Base-by-base conservation (phyloP, 2,888 invertebrate genomes). In the Macaria notata region DNA sequence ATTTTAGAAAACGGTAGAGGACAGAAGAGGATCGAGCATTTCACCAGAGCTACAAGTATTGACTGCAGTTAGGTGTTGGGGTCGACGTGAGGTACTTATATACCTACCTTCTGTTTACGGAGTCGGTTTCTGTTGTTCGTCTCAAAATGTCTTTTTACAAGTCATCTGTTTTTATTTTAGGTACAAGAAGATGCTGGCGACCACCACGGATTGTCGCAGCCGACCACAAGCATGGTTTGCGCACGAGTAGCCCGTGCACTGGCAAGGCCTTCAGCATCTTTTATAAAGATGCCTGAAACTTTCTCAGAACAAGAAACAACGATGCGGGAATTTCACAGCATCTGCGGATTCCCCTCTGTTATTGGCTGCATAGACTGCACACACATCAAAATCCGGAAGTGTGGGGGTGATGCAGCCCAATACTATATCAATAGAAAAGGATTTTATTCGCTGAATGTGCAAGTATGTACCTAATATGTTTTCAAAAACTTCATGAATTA, bases 341-440 rank as follows among this genome's bases (percentile, higher is more conserved):
- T 36, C 36, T 7, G 36, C 36, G 36, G 36, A 36, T 36, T 38
- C 3, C 29, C 47, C 5, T 38, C 47, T 38, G 33, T 45, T 45
- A 29, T 30, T 30, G 30, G 44, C 44, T 45, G 47, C 30, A 49
- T 49, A 9, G 49, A 49, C 49, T 49, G 49, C 19, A 49, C 49
- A 30, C 49, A 49, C 30, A 41, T 49, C 3, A 29, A 33, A 49
- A 49, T 49, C 6, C 39, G 9, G 30, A 49, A 49, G 9, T 39
- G 30, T 39, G 41, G 49, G n/a, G 30, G 44, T n/a, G 50, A 41
- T 49, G 5, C 41, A 41, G 41, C 39, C n/a, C n/a, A n/a, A n/a
- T n/a, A n/a, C n/a, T n/a, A n/a, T n/a, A n/a, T n/a, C n/a, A n/a
- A n/a, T n/a, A n/a, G n/a, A n/a, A n/a, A n/a, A n/a, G n/a, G n/a